Evolutionary conservation across 1,140 invertebrate genomes (phyloP).

Genomic region (Drosophila sucinea): DNA sequence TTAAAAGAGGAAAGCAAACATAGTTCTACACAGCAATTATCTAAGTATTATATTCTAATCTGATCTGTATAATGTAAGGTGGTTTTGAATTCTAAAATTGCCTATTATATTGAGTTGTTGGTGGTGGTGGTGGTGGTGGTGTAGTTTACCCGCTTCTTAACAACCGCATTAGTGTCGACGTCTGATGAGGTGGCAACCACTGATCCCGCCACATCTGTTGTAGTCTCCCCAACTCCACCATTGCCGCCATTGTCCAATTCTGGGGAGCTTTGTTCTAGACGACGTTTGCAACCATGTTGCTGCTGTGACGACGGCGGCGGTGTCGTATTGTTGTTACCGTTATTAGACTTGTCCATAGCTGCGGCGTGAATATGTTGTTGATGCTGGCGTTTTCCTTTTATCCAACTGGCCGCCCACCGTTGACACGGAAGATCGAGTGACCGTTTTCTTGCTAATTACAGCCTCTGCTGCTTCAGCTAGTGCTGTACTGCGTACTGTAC

Average conservation of each 20-base stretch:
- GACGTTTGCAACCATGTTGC: slow-evolving; percentile 26
- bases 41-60: too few species aligned
- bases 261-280: neutral
- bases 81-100: too few species aligned
- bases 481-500: neutral
- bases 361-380: slow-evolving; percentile 9
- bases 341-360: slow-evolving; percentile 54
- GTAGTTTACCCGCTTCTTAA: slow-evolving; percentile 64
- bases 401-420: neutral
- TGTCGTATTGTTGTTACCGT: slow-evolving; percentile 21
- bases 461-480: neutral
- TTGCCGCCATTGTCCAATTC: too few species aligned
- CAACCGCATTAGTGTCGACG: neutral
- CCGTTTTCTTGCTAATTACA: neutral
- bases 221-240: neutral
- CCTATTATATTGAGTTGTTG: neutral
- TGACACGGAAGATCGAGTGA: neutral
- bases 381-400: neutral
- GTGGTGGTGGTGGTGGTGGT: slow-evolving; percentile 16
- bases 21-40: slow-evolving; percentile 31
- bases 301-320: neutral
- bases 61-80: too few species aligned
- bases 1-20: neutral
- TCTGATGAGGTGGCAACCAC: too few species aligned
- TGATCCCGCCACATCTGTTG: neutral